Evolutionary conservation across 2,113 vertebrate genomes (phyloP), one percentile per base, ranked within the genome.

Genomic region (Phalacrocorax pelagicus): DNA sequence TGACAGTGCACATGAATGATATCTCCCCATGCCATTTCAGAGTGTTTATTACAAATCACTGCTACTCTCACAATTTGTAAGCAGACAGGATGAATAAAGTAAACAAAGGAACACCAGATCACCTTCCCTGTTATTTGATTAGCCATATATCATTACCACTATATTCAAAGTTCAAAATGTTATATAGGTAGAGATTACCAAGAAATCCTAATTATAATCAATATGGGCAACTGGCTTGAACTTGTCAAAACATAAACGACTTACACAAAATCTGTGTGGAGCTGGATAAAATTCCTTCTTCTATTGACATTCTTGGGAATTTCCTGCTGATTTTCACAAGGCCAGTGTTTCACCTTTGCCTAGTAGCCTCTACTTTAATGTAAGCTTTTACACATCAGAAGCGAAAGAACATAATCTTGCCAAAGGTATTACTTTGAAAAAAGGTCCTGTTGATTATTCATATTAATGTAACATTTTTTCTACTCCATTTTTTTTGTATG

Each of bases 401-500:
- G 5, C 17, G 32, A 34, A 82, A 73, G 5, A 62, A 44, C 11
- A 67, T 27, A 17, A 1, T 71, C 20, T 40, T 80, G 8, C 3
- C 11, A 91, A 63, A 58, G 3, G 1, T 16, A 46, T 1, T n/a
- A 21, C 47, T 55, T 81, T 34, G 4, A 27, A 88, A 80, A 71
- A 77, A 18, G 1, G 1, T 47, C 11, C 58, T 51, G 27, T 2
- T 29, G 29, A 38, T 12, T 55, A 63, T 38, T 62, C 15, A 5
- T 51, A 63, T 13, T 38, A 59, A 71, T 7, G 4, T 29, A 63
- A 63, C 1, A 5, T 19, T 63, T 58, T 70, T 88, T 46, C 5
- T n/a, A 23, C 19, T 71, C 10, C 12, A 5, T 2, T 47, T 23
- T 81, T 0, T n/a, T 3, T 47, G 9, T 57, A 6, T 32, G 9